Percentiles rank a stretch among this genome's conserved stretches.
These are phyloP conservation scores for Pituophis catenifer DNA, from an alignment of 2,113 vertebrate species.

Conservation along the genomic window DNA sequence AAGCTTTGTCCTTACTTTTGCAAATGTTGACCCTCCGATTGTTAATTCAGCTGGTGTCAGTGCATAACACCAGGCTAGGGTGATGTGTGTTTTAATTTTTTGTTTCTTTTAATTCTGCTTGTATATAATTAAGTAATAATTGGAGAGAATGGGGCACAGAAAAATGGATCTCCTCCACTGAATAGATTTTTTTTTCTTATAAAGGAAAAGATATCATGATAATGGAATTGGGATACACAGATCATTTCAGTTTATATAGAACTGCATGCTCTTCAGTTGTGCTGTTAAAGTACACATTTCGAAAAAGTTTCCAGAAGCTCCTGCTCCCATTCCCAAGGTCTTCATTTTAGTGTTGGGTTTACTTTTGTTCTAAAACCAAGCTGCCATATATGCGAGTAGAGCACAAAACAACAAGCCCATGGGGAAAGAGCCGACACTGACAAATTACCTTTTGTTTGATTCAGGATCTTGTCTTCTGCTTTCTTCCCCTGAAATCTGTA, in stretches of 20 bases:
- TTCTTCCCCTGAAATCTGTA: not conserved
- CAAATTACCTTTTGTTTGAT: fast-evolving
- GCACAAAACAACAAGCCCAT: fast-evolving
- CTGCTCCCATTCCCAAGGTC: fast-evolving
- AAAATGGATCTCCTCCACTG: not conserved
- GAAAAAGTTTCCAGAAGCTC: fast-evolving
- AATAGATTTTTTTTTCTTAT: conserved; percentile 27
- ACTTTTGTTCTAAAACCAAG: not conserved
- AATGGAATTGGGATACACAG: not conserved
- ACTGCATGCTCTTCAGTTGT: not conserved
- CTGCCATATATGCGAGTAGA: not conserved
- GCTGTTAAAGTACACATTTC: fast-evolving
- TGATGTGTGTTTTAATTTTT: conserved; percentile 54
- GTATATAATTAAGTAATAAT: conserved; percentile 49
- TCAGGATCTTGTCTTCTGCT: not conserved
- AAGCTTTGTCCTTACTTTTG: conserved; percentile 78
- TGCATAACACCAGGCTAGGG: conserved; percentile 59
- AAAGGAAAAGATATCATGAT: not conserved
- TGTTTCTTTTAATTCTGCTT: conserved; percentile 2
- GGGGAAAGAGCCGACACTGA: not conserved
- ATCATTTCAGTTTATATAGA: not conserved
- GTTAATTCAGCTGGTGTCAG: conserved; percentile 71
- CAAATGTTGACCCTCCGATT: conserved; percentile 84
- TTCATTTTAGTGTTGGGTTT: fast-evolving
- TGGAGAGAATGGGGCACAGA: not conserved